Conservation (phyloP, 2,888 invertebrate genomes). For the Chromoteleia sp. region DNA sequence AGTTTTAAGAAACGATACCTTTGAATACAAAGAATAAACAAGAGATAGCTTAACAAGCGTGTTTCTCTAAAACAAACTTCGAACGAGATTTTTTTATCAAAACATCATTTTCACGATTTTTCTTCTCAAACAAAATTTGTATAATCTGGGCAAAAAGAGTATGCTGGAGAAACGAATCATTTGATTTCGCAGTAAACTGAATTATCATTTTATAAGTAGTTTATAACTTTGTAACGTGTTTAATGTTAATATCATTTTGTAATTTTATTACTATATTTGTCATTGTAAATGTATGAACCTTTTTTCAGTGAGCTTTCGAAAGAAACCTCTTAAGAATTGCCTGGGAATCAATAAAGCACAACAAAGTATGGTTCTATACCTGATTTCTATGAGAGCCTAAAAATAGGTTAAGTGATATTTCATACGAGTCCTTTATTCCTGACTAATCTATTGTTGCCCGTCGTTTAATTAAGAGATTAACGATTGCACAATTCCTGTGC, state of each 20-base stretch:
- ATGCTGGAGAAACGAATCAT: too few relatives aligned
- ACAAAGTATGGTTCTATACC: slow-evolving; percentile 22
- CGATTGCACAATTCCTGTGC: slow-evolving; percentile 18
- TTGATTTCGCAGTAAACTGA: too few relatives aligned
- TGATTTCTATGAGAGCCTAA: slow-evolving; percentile 24
- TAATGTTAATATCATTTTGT: neutral
- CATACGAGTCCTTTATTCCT: slow-evolving; percentile 30
- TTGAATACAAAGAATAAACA: slow-evolving; percentile 1
- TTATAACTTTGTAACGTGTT: too few relatives aligned
- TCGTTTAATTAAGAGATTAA: slow-evolving; percentile 36
- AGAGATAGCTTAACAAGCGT: neutral
- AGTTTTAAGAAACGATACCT: slow-evolving; percentile 16
- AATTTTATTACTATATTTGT: neutral
- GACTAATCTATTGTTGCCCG: slow-evolving; percentile 18
- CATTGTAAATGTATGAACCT: neutral
- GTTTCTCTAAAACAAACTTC: too few relatives aligned
- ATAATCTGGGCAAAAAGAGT: too few relatives aligned
- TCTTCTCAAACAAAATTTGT: neutral
- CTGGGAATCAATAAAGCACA: slow-evolving; percentile 26
- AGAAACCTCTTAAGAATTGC: slow-evolving; percentile 4
- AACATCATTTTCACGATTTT: too few relatives aligned
- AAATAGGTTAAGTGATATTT: slow-evolving; percentile 48
- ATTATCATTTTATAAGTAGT: too few relatives aligned
- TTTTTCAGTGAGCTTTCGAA: neutral
- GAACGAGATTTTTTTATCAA: too few relatives aligned